Percentiles rank a stretch among this genome's conserved stretches.
Evolutionary conservation across 1,140 invertebrate genomes (phyloP).

Genomic region (Heliconius congener): DNA sequence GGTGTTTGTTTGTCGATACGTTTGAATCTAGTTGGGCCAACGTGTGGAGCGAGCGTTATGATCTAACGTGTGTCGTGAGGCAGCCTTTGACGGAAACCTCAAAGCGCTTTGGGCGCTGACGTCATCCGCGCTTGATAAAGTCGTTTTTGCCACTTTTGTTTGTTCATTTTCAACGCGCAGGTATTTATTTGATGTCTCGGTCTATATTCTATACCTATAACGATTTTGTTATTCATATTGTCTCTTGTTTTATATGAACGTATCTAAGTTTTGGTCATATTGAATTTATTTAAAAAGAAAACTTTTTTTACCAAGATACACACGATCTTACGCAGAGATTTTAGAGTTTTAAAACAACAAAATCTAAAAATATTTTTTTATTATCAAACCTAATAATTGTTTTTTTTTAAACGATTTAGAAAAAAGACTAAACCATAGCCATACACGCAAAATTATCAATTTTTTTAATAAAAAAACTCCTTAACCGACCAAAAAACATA

Average conservation of each 20-base stretch:
- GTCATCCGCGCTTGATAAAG: constrained; percentile 48
- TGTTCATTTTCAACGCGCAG: constrained; percentile 45
- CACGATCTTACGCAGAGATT: too few relatives aligned
- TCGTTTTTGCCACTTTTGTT: constrained; percentile 49
- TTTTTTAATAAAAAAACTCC: too few relatives aligned
- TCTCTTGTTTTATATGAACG: neutral
- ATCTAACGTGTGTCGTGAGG: constrained; percentile 48
- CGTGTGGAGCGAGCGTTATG: constrained; percentile 39
- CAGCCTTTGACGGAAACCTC: constrained; percentile 59
- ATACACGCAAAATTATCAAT: too few relatives aligned
- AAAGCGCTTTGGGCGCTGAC: constrained; percentile 46
- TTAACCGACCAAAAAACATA: neutral
- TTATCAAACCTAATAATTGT: too few relatives aligned
- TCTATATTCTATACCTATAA: constrained; percentile 9
- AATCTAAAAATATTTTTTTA: too few relatives aligned
- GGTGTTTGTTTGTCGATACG: constrained; percentile 8
- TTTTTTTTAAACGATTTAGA: too few relatives aligned
- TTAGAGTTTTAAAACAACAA: too few relatives aligned
- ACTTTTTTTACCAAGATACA: too few relatives aligned
- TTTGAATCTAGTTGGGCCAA: neutral
- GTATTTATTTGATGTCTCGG: constrained; percentile 39
- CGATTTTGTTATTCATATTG: constrained; percentile 18
- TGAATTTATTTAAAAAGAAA: too few relatives aligned
- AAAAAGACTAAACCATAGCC: too few relatives aligned
- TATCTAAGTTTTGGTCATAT: too few relatives aligned